Evolutionary conservation across 2,888 invertebrate genomes (phyloP).

Genomic region (Cerastoderma edule): DNA sequence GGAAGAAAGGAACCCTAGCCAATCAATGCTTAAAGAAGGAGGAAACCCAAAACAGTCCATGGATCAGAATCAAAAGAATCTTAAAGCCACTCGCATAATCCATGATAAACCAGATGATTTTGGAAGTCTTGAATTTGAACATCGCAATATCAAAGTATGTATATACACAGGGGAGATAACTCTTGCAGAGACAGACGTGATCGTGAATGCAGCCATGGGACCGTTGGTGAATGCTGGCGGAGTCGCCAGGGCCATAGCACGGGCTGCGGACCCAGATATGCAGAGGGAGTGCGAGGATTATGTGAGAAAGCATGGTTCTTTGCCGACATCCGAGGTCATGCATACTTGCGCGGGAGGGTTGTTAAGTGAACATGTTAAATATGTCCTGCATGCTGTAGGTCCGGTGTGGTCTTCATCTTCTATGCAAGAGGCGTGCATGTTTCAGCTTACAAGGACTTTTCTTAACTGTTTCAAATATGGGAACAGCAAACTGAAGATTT

Average conservation of each 20-base stretch:
- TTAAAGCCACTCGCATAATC: slow-evolving; percentile 11
- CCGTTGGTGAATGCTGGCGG: slow-evolving; percentile 57
- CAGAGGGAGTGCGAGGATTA: slow-evolving; percentile 62
- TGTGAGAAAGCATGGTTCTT: slow-evolving; percentile 50
- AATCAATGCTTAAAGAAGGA: too few species aligned
- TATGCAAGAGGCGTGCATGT: slow-evolving; percentile 40
- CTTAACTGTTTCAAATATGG: slow-evolving; percentile 60
- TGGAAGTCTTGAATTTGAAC: slow-evolving; percentile 46
- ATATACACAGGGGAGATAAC: slow-evolving; percentile 62
- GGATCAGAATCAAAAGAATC: not conserved
- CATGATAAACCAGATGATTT: slow-evolving; percentile 39
- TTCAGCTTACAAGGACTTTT: slow-evolving; percentile 60
- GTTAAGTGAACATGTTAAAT: slow-evolving; percentile 54
- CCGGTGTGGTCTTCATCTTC: slow-evolving; percentile 57
- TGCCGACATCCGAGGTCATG: slow-evolving; percentile 62
- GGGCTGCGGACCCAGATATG: slow-evolving; percentile 57
- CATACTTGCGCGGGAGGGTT: slow-evolving; percentile 68
- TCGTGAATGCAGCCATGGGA: slow-evolving; percentile 69
- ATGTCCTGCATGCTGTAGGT: slow-evolving; percentile 71
- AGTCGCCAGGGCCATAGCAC: slow-evolving; percentile 64
- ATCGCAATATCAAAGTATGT: slow-evolving; percentile 49
- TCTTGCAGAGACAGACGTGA: slow-evolving; percentile 58
- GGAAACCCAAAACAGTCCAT: not conserved
- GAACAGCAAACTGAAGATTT: slow-evolving; percentile 51
- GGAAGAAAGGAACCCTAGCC: too few species aligned